Base-by-base conservation (phyloP, 2,888 invertebrate species). In the Tetranychus piercei region DNA sequence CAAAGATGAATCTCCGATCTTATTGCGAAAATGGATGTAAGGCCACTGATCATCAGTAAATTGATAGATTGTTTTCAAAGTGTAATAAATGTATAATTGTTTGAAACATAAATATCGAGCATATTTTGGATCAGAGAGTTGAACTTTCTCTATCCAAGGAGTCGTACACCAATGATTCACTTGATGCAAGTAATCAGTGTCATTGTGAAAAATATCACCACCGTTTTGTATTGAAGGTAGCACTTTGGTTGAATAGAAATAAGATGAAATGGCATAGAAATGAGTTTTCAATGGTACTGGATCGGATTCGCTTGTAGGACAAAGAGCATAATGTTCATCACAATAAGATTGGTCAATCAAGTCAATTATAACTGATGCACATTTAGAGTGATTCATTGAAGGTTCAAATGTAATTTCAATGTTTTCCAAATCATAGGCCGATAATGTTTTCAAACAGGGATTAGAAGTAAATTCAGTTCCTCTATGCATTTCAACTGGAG, bases 1-100 rank as follows among this genome's bases (percentile, higher is more conserved):
- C 20, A 84, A 77, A 64, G 82, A 81, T 44, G 81, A 81, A 0
- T 79, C 79, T 44, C 80, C 78, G 11, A 83, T 79, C 83, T 83
- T 72, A 18, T 73, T 67, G 2, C 73, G 11, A 55, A 77, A 77
- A 3, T 45, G 64, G 6, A 77, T 71, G 20, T 73, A 71, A 8
- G 73, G 22, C 74, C 76, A 77, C 45, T 74, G 73, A 2, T 69
- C 74, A 45, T 75, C 75, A 22, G 71, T 72, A 22, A 77, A 74
- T 22, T 75, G 43, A 70, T 77, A 77, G 20, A 76, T 23, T 2
- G 72, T 72, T 43, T 71, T 73, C 11, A 77, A 65, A 11, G 76
- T 75, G 44, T 65, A 72, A 43, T 74, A 44, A 43, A 77, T 67
- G 55, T 69, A 77, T 6, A 67, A 20, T 6, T 75, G 65, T 73